Evolutionary conservation across 2,797 vertebrate species (phyloP).

Genomic region (Falco concolor): DNA sequence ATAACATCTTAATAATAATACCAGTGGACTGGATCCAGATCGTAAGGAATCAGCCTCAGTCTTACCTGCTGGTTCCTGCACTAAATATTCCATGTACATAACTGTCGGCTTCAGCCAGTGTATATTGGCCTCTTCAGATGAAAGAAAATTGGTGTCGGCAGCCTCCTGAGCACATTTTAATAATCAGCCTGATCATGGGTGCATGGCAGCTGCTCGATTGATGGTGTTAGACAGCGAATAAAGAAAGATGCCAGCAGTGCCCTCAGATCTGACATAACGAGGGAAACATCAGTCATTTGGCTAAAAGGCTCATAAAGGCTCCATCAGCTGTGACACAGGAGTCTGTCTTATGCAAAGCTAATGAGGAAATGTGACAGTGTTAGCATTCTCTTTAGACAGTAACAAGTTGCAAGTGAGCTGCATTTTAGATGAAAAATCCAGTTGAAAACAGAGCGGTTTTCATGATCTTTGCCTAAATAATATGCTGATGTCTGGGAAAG

Average conservation of each 20-base stretch:
- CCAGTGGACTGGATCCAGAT: neutral
- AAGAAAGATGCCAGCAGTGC: conserved; percentile 78
- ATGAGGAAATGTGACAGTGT: conserved; percentile 74
- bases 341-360: conserved; percentile 73
- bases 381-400: conserved; percentile 70
- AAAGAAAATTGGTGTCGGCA: conserved; percentile 71
- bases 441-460: conserved; percentile 31
- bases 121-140: conserved; percentile 72
- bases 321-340: conserved; percentile 76
- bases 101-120: conserved; percentile 49
- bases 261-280: conserved; percentile 78
- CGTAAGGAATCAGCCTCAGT: neutral
- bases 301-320: conserved; percentile 79
- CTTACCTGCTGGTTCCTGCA: conserved; percentile 62
- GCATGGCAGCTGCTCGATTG: conserved; percentile 74
- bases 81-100: conserved; percentile 62
- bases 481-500: conserved; percentile 18
- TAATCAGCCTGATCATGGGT: conserved; percentile 78
- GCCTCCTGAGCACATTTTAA: conserved; percentile 77
- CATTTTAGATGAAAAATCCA: conserved; percentile 64
- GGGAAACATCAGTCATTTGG: conserved; percentile 78
- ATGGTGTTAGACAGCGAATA: conserved; percentile 78
- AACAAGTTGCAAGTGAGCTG: conserved; percentile 70
- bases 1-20: neutral
- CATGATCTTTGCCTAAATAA: conserved; percentile 35